Base-by-base conservation (phyloP, 2,888 invertebrate genomes). In the Phorcus lineatus region DNA sequence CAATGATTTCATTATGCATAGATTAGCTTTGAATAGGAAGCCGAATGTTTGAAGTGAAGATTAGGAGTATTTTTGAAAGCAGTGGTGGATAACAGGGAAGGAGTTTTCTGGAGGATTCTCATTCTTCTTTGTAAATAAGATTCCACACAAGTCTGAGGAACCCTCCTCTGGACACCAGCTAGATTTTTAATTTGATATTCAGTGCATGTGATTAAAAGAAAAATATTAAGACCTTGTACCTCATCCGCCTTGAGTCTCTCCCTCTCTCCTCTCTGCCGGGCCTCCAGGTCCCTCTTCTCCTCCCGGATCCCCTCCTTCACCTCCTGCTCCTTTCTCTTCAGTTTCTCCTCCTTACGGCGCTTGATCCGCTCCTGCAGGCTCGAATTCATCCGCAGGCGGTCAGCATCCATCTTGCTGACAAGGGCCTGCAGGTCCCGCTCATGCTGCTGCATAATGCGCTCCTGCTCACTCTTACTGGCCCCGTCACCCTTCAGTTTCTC, bases 301-400 rank as follows among this genome's bases (percentile, higher is more conserved):
- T 91, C 90, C 2, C 88, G 86, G 1, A 83, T 78, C 22, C 88
- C 84, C 11, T 88, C 82, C 24, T 86, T 84, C 66, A 90, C 79
- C 74, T 90, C 87, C n/a, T 83, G 79, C 85, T 91, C 86, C 77
- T 89, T 89, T n/a, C 80, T 66, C 62, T 84, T 84, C 80, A 91
- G 80, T 75, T 88, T 90, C 22, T 90, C 90, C 75, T 90, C 89
- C 16, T 87, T 84, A 77, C 87, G 85, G 84, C 90, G 90, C 83
- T 86, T 86, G 76, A 92, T 86, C 19, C 89, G 83, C 76, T 91
- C 92, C 85, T 91, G 88, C 17, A 92, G 88, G 55, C 85, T 88
- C 82, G 90, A 90, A 88, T 92, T 89, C 90, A 91, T 91, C 47
- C 92, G 86, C 74, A 92, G 83, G 53, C 86, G 85, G 86, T 92